Evolutionary conservation across 1,140 invertebrate genomes (phyloP).

Genomic region (Apis florea): DNA sequence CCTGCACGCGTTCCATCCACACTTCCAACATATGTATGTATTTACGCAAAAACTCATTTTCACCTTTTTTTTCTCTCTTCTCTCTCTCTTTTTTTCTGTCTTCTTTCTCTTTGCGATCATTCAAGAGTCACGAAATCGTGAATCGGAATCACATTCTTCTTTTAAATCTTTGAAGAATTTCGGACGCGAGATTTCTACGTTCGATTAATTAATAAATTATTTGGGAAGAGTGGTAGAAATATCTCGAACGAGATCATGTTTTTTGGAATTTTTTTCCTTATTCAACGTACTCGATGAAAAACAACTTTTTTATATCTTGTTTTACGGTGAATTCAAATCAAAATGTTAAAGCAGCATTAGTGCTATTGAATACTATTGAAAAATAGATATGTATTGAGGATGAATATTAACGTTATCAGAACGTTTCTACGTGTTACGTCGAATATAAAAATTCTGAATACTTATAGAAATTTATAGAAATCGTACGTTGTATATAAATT

Average conservation of each 20-base stretch:
- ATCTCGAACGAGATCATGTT: not conserved
- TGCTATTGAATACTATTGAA: too few species aligned
- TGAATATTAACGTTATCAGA: too few species aligned
- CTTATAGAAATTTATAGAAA: too few species aligned
- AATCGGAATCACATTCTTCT: too few species aligned
- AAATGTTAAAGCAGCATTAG: too few species aligned
- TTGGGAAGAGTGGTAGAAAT: not conserved
- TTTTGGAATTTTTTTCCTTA: not conserved
- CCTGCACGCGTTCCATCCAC: slow-evolving; percentile 19
- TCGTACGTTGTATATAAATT: too few species aligned
- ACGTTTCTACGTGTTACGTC: not conserved
- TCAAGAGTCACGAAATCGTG: not conserved
- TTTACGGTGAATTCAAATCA: not conserved
- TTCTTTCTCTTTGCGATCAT: not conserved
- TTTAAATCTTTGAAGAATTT: not conserved
- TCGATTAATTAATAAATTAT: not conserved
- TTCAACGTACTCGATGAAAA: not conserved
- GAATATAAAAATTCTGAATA: too few species aligned
- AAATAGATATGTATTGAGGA: too few species aligned
- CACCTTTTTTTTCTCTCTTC: too few species aligned
- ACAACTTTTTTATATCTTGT: not conserved
- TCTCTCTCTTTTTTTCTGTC: too few species aligned
- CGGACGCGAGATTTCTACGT: not conserved
- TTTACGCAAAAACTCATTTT: too few species aligned
- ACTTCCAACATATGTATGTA: not conserved